Percentiles rank a stretch among this genome's conserved stretches.
Evolutionary conservation across 2,888 invertebrate species (phyloP).

Genomic region (Rhaphigaster nebulosa): DNA sequence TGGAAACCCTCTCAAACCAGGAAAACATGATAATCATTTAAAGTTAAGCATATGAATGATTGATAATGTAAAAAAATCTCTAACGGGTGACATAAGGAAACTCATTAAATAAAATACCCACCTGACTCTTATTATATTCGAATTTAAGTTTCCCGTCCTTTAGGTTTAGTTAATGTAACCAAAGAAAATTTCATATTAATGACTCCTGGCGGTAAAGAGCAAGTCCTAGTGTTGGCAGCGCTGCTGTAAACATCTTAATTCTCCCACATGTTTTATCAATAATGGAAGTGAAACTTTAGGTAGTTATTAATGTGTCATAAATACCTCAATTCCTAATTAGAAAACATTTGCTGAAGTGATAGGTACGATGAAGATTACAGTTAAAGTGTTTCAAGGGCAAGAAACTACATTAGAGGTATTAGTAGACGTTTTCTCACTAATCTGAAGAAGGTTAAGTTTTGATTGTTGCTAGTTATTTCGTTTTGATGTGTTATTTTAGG

Average conservation of each 20-base stretch:
- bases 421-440: conserved; percentile 30
- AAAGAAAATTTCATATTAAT: background rate
- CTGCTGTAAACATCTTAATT: conserved; percentile 59
- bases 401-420: conserved; percentile 65
- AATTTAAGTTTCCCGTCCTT: background rate
- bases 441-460: conserved; percentile 21
- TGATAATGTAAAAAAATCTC: background rate
- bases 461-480: background rate
- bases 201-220: background rate
- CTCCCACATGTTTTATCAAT: conserved; percentile 60
- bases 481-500: conserved; percentile 66
- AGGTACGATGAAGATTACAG: conserved; percentile 65
- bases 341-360: conserved; percentile 29
- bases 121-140: background rate
- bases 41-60: background rate
- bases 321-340: conserved; percentile 1
- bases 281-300: conserved; percentile 57
- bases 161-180: background rate
- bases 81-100: background rate
- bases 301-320: conserved; percentile 58
- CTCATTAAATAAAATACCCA: background rate
- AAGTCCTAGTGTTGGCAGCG: conserved; percentile 51
- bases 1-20: background rate
- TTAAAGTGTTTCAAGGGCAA: conserved; percentile 65
- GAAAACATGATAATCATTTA: background rate